These are phyloP conservation scores for Drosophila demipolita DNA, from an alignment of 2,888 invertebrate genomes.

Conservation along the genomic window DNA sequence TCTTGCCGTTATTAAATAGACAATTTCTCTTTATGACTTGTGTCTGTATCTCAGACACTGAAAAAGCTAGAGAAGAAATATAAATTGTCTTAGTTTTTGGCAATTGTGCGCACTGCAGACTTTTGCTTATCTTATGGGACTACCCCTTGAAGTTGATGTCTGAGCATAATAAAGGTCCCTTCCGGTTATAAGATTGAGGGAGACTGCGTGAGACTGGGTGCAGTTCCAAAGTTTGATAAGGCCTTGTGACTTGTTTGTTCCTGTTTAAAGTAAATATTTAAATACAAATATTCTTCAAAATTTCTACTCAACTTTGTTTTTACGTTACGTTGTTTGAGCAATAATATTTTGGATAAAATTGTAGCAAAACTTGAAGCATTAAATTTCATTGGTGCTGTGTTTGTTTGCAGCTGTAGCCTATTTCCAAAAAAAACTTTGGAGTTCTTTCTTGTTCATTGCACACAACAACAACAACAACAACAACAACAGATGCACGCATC, in stretches of 20 bases:
- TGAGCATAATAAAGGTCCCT: background rate
- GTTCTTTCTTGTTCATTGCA: constrained; percentile 36
- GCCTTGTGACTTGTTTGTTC: constrained; percentile 3
- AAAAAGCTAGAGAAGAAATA: constrained; percentile 11
- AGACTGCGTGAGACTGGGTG: background rate
- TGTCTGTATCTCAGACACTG: constrained; percentile 29
- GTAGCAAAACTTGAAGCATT: constrained; percentile 9
- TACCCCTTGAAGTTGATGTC: constrained; percentile 14
- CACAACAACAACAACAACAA: constrained; percentile 15
- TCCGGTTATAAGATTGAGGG: background rate
- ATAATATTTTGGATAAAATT: background rate
- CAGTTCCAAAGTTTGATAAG: background rate
- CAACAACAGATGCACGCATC: constrained; percentile 7
- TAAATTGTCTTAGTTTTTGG: constrained; percentile 46
- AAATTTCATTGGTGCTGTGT: constrained; percentile 9
- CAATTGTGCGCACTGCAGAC: constrained; percentile 71
- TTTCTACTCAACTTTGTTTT: background rate
- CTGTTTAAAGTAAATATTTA: constrained; percentile 27
- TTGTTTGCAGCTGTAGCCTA: background rate
- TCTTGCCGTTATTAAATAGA: constrained; percentile 75
- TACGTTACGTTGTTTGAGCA: background rate
- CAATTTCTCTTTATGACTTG: constrained; percentile 63
- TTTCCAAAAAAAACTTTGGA: constrained; percentile 12
- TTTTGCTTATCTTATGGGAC: constrained; percentile 59
- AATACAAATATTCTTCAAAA: constrained; percentile 12